Evolutionary conservation across 1,140 invertebrate species (phyloP), one percentile per base, ranked within the genome.

Genomic region (Helicoverpa zea): DNA sequence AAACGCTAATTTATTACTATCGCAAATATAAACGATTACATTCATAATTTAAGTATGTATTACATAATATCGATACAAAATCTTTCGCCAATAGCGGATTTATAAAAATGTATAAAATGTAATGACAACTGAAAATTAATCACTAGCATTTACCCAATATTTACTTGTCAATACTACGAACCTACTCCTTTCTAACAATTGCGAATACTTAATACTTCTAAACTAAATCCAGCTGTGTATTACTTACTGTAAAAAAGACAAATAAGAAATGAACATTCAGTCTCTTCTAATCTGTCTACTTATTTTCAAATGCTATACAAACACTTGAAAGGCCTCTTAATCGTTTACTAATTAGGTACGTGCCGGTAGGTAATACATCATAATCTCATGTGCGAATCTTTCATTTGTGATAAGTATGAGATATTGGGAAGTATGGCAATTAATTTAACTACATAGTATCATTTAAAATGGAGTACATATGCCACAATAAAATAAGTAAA

Each of bases 91-190:
- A 86, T 89, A 91, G 88, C 87, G 87, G 78, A 84, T 86, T 84
- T 85, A 90, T 94, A 94, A 87, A 94, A 92, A 91, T 89, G 90
- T 94, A 94, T 90, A 94, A 92, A 94, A 92, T 81, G 81, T 86
- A 86, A 87, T 80, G 75, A 81, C 78, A 84, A 73, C 84, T 66
- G 75, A 77, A 77, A 54, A 77, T 81, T 83, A 79, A 85, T 85
- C 79, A 83, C 86, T 88, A 90, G 86, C 83, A 77, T 82, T 87
- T 85, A 81, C 82, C 80, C 82, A 75, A 80, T 75, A 78, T 70
- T 75, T 52, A 80, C 74, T 77, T 64, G 76, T 35, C 77, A 49
- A 73, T 74, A 74, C 76, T 68, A 79, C 76, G 58, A 77, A 66
- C 64, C 63, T 68, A 79, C 64, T 47, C 63, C 10, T 54, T 79